phyloP scores from a whole-genome alignment of 2,797 vertebrate genomes.

The Hephaestus fuliginosus region DNA sequence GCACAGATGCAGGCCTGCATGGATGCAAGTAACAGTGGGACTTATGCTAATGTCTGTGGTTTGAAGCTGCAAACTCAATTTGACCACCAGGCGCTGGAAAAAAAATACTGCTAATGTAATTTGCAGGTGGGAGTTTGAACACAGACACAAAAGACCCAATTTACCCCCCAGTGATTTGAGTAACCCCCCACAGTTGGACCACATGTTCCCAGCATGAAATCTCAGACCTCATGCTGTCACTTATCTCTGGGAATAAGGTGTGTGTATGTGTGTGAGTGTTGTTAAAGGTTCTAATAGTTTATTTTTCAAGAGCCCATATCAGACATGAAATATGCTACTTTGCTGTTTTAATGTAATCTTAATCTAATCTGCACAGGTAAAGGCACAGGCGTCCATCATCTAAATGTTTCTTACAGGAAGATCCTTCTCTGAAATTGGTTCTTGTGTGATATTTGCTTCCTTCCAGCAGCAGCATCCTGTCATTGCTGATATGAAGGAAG shows the following conservation, averaged over 20 bases:
- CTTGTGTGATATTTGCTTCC: neutral
- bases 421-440: too few relatives aligned
- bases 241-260: constrained; percentile 27
- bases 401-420: neutral
- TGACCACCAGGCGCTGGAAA: neutral
- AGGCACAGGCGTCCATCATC: neutral
- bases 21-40: neutral
- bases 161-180: constrained; percentile 8
- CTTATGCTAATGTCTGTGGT: neutral
- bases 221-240: constrained; percentile 39
- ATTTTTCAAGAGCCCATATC: neutral
- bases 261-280: constrained; percentile 20
- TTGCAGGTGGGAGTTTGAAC: constrained; percentile 4
- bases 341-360: too few relatives aligned
- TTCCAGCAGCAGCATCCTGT: neutral
- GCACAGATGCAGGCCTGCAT: neutral
- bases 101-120: constrained; percentile 21
- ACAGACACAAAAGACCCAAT: constrained; percentile 11
- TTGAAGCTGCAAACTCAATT: neutral
- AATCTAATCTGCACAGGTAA: too few relatives aligned
- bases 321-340: neutral
- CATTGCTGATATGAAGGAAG: neutral
- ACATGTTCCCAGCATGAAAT: constrained; percentile 32
- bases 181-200: constrained; percentile 25
- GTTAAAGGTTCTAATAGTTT: neutral